phyloP scores from a whole-genome alignment of 1,140 invertebrate genomes.

The Drosophila pectinifera region DNA sequence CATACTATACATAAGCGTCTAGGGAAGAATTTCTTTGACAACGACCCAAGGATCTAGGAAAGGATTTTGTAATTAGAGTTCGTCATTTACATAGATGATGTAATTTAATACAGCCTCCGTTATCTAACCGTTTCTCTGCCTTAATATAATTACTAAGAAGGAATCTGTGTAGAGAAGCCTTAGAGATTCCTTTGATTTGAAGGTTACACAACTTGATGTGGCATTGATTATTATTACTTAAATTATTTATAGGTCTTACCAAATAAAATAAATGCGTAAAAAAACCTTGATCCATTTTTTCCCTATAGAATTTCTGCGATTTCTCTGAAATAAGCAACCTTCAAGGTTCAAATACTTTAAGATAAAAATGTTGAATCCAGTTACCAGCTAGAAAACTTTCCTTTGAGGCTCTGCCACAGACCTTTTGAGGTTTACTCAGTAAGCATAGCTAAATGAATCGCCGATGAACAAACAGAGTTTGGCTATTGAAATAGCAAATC shows the following conservation, averaged over 20 bases:
- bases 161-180: not conserved
- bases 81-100: conserved; percentile 35
- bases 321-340: not conserved
- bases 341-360: not conserved
- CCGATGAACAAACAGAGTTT: conserved; percentile 16
- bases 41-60: conserved; percentile 21
- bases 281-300: too few species aligned
- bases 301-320: not conserved
- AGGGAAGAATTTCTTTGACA: conserved; percentile 4
- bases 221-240: too few species aligned
- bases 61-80: conserved; percentile 42
- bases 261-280: too few species aligned
- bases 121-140: not conserved
- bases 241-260: too few species aligned
- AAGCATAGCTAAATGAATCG: conserved; percentile 12
- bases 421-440: not conserved
- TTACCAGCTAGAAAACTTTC: not conserved
- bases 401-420: not conserved
- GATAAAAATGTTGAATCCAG: too few species aligned
- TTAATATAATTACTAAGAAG: not conserved
- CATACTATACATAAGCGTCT: conserved; percentile 2
- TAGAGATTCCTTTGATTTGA: not conserved
- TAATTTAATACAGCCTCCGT: conserved; percentile 27
- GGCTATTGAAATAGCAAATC: conserved; percentile 7
- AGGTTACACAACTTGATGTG: too few species aligned